Conservation (phyloP, 2,888 invertebrate species). For the Pollenia angustigena region DNA sequence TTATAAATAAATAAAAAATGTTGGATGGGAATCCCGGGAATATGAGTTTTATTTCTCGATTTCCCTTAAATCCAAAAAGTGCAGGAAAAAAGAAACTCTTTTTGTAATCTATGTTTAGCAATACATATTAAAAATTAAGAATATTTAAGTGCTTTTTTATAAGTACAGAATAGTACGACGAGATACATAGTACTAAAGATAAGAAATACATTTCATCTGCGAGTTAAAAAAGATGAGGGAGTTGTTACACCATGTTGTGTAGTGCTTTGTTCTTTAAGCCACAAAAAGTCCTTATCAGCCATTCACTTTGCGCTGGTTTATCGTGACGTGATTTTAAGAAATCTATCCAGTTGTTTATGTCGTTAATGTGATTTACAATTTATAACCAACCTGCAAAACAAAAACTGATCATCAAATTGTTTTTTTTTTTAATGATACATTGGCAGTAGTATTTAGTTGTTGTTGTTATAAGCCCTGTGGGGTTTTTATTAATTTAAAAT, state of each 20-base stretch:
- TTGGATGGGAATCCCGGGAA: too few species aligned
- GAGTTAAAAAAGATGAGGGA: background rate
- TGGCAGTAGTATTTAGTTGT: background rate
- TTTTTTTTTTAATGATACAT: conserved; percentile 35
- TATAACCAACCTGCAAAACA: background rate
- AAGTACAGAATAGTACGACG: background rate
- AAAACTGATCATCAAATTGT: conserved; percentile 37
- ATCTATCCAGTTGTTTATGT: conserved; percentile 52
- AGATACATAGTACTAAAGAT: conserved; percentile 10
- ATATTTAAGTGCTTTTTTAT: conserved; percentile 5
- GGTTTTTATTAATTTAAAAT: conserved; percentile 61
- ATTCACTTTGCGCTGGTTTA: conserved; percentile 13
- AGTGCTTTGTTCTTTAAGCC: conserved; percentile 2
- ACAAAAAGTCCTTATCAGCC: conserved; percentile 34
- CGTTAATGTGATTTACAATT: conserved; percentile 29
- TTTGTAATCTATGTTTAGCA: conserved; percentile 29
- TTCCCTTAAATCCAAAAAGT: too few species aligned
- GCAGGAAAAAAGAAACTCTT: background rate
- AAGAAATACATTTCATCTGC: conserved; percentile 30
- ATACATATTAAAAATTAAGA: conserved; percentile 49
- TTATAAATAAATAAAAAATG: too few species aligned
- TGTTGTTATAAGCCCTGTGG: conserved; percentile 48
- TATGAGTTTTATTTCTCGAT: too few species aligned
- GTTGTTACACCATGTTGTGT: conserved; percentile 13
- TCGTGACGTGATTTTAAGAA: background rate